A percentile compares a stretch with the other conserved stretches of the same genome.
Evolutionary conservation across 35 echinoderm and acorn worm species (phyloP).

Genomic region (Strongylocentrotus purpuratus): DNA sequence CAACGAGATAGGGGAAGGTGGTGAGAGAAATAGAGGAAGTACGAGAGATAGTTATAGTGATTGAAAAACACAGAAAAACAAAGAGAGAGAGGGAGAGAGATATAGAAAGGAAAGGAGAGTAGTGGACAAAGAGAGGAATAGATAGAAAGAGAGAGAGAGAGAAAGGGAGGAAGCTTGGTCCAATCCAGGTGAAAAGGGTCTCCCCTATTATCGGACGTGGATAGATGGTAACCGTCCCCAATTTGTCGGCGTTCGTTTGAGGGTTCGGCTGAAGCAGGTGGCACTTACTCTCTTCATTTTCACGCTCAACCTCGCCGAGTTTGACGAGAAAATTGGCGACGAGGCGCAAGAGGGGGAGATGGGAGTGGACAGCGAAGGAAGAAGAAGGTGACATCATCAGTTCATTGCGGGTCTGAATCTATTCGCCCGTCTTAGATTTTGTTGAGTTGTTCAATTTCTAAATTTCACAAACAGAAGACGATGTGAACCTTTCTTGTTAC

Average conservation of each 20-base stretch:
- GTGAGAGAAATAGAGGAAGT: not conserved
- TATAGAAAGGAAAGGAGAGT: not conserved
- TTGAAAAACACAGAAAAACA: not conserved
- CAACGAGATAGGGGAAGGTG: not conserved
- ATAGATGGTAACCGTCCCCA: slow-evolving; percentile 38
- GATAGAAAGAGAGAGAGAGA: not conserved
- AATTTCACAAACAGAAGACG: too few species aligned
- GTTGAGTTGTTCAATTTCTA: not conserved
- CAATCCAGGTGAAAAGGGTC: not conserved
- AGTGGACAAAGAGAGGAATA: not conserved
- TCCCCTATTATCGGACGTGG: slow-evolving; percentile 13
- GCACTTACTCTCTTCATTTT: slow-evolving; percentile 28
- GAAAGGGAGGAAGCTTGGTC: not conserved
- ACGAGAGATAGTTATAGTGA: not conserved
- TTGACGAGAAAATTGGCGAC: slow-evolving; percentile 45
- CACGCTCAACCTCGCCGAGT: slow-evolving; percentile 50
- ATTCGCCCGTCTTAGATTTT: not conserved
- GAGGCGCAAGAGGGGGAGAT: not conserved
- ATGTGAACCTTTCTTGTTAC: too few species aligned
- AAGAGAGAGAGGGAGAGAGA: not conserved
- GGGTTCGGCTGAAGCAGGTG: slow-evolving; percentile 16
- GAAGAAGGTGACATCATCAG: not conserved
- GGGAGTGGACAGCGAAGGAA: not conserved
- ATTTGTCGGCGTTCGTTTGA: slow-evolving; percentile 47
- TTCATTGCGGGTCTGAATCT: too few species aligned